Evolutionary conservation across 2,797 vertebrate species (phyloP).

Genomic region (Coreius guichenoti): DNA sequence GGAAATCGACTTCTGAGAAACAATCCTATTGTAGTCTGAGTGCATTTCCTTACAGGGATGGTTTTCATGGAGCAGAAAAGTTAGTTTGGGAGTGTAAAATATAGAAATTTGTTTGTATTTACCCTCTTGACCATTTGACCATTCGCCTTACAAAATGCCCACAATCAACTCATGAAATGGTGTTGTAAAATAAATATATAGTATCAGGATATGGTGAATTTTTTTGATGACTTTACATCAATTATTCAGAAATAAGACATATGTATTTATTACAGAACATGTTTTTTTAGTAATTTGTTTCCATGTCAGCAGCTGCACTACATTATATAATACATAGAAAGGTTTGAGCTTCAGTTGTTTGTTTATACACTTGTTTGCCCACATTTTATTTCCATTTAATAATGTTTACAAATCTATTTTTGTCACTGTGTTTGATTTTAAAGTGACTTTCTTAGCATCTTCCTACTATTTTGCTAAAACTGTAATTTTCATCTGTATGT

Average conservation of each 20-base stretch:
- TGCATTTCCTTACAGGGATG: not conserved
- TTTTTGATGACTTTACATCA: not conserved
- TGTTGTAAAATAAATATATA: slow-evolving; percentile 11
- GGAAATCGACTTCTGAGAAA: not conserved
- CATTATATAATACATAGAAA: not conserved
- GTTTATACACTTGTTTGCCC: not conserved
- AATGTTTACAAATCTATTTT: not conserved
- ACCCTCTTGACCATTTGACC: slow-evolving; percentile 28
- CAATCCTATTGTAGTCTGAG: not conserved
- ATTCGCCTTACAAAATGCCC: slow-evolving; percentile 37
- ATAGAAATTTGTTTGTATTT: not conserved
- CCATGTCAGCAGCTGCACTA: not conserved
- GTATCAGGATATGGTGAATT: not conserved
- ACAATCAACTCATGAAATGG: slow-evolving; percentile 10
- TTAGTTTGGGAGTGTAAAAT: slow-evolving; percentile 14
- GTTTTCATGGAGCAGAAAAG: slow-evolving; percentile 3
- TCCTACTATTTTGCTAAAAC: not conserved
- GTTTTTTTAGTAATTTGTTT: not conserved
- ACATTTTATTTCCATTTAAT: not conserved
- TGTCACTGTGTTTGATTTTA: slow-evolving; percentile 11
- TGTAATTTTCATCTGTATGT: not conserved
- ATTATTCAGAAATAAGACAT: not conserved
- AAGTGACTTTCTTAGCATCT: not conserved
- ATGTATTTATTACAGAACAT: slow-evolving; percentile 2
- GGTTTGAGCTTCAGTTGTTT: not conserved